Evolutionary conservation across 2,888 invertebrate genomes (phyloP), one percentile per base, ranked within the genome.

Genomic region (Leptopilina syphax): DNA sequence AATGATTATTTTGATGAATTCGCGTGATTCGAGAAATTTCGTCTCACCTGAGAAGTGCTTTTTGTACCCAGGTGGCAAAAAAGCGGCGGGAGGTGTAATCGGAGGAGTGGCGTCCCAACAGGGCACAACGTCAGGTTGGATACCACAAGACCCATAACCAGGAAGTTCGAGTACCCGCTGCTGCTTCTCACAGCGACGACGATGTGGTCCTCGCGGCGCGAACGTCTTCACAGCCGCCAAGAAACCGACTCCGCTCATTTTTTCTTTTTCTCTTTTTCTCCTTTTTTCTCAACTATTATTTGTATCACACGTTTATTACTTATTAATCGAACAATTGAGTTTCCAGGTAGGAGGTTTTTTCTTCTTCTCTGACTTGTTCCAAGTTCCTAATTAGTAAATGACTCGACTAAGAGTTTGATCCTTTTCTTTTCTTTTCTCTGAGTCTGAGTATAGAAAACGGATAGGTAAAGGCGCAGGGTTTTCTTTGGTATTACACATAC

Each of bases 61-160:
- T 85, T 93, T 94, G 87, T 94, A 94, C 65, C 94, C 94, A 41
- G 94, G 94, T 4, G 94, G 94, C 77, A 94, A 92, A 88, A 95
- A 95, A 79, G 95, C 95, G 9, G 95, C 95, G 18, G 95, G 95
- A 44, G 95, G 95, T 50, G 95, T 95, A 84, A 95, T 95, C 47
- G 95, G 95, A 47, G 94, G 93, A 83, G 93, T 94, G 7, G 92
- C 90, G 85, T 94, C 94, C 94, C 94, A 94, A 84, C 92, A 92
- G 57, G 94, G 93, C 78, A 94, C 93, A 77, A 93, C 93, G 86
- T 94, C 94, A 76, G 94, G 93, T 82, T 93, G 93, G 83, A 91
- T 88, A 82, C 91, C 83, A 82, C 86, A 87, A 34, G 83, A 80
- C 77, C 83, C 82, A 81, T 87, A 88, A 66, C 89, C 89, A 10